Evolutionary conservation across 2,113 vertebrate genomes (phyloP).

Genomic region (Scophthalmus maximus): DNA sequence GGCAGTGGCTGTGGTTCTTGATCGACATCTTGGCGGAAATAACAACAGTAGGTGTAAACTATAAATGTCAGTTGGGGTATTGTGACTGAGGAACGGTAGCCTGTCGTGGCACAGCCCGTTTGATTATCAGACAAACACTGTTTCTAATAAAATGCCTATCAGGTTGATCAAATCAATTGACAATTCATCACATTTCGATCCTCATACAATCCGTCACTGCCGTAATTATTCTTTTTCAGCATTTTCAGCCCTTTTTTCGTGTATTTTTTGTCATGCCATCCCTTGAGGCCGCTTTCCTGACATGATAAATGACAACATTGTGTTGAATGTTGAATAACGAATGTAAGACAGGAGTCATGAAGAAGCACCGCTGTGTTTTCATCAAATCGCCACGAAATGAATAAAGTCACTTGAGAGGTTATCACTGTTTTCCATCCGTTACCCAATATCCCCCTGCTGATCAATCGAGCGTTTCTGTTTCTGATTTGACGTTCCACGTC

Average conservation of each 20-base stretch:
- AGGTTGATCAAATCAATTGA: background rate
- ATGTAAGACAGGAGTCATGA: background rate
- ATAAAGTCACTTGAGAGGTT: background rate
- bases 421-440: background rate
- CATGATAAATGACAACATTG: background rate
- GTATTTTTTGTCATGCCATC: background rate
- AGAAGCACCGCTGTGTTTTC: background rate
- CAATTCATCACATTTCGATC: background rate
- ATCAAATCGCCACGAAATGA: background rate
- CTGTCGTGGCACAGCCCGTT: no score
- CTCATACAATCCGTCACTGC: no score
- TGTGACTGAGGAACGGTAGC: background rate
- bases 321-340: background rate
- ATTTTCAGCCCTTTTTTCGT: background rate
- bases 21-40: background rate
- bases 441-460: no score
- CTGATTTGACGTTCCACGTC: no score
- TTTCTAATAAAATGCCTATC: background rate
- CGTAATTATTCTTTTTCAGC: no score
- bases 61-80: background rate
- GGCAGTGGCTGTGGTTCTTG: background rate
- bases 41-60: background rate
- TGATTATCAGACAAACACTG: no score
- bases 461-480: no score
- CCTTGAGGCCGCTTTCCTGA: background rate